phyloP scores from a whole-genome alignment of 2,888 invertebrate species.

The Pyrochroa serraticornis region DNA sequence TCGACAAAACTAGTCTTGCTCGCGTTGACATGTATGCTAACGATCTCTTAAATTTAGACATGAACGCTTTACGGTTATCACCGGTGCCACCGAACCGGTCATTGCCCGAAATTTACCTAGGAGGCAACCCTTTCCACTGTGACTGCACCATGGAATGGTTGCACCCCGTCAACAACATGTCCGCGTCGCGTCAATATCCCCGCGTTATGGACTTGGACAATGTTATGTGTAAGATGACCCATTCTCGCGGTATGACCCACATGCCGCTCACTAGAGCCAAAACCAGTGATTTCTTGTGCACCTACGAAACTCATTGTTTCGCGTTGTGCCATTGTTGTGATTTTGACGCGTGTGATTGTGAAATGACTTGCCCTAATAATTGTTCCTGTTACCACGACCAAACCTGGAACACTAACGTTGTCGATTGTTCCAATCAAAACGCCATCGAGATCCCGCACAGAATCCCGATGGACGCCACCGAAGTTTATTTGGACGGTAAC shows the following conservation, averaged over 20 bases:
- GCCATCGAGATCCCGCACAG: conserved; percentile 80
- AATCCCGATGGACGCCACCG: conserved; percentile 94
- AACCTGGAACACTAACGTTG: conserved; percentile 90
- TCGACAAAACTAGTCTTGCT: conserved; percentile 82
- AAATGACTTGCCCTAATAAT: conserved; percentile 93
- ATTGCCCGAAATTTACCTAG: conserved; percentile 87
- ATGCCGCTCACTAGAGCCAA: conserved; percentile 78
- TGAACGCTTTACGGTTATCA: conserved; percentile 80
- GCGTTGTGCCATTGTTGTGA: conserved; percentile 95
- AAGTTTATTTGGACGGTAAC: conserved; percentile 91
- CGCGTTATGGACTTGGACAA: conserved; percentile 87
- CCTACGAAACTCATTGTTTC: conserved; percentile 92
- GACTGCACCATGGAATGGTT: conserved; percentile 97
- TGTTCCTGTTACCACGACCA: conserved; percentile 95
- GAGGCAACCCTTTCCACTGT: conserved; percentile 92
- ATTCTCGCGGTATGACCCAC: conserved; percentile 80
- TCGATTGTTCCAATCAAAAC: conserved; percentile 85
- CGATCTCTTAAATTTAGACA: conserved; percentile 79
- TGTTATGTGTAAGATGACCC: conserved; percentile 86
- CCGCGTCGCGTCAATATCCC: conserved; percentile 81
- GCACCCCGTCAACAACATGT: conserved; percentile 86
- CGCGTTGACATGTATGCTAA: conserved; percentile 91
- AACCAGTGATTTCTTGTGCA: conserved; percentile 87
- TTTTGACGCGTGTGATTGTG: conserved; percentile 95
- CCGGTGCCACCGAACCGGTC: conserved; percentile 74